Conservation (phyloP, 2,888 invertebrate genomes). For the Euproctis similis region DNA sequence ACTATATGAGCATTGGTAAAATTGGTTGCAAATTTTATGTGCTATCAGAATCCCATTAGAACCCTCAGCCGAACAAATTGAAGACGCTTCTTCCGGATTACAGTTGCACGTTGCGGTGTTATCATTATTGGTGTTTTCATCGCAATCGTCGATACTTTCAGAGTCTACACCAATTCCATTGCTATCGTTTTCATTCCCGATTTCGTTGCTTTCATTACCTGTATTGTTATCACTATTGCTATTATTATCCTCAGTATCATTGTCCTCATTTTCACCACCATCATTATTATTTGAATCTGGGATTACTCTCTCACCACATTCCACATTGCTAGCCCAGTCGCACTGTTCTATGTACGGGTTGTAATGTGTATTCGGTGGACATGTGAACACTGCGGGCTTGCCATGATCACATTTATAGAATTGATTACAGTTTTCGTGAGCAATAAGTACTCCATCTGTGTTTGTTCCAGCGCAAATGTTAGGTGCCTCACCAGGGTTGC, state of each 20-base stretch:
- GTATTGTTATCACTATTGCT: background rate
- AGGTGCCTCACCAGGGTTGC: slow-evolving; percentile 27
- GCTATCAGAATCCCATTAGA: slow-evolving; percentile 19
- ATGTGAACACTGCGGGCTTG: slow-evolving; percentile 20
- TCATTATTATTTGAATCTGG: slow-evolving; percentile 4
- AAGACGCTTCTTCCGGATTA: slow-evolving; percentile 21
- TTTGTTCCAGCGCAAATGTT: slow-evolving; percentile 22
- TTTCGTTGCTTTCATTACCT: background rate
- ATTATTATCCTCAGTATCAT: background rate
- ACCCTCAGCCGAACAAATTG: slow-evolving; percentile 20
- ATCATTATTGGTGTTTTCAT: slow-evolving; percentile 3
- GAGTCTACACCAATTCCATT: slow-evolving; percentile 19
- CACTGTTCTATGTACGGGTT: slow-evolving; percentile 28
- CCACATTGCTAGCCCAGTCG: slow-evolving; percentile 34
- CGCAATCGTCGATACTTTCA: slow-evolving; percentile 5
- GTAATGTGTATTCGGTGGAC: slow-evolving; percentile 25
- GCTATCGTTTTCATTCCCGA: background rate
- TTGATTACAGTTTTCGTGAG: slow-evolving; percentile 33
- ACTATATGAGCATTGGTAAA: slow-evolving; percentile 22
- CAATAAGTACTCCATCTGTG: slow-evolving; percentile 27
- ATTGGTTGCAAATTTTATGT: slow-evolving; percentile 26
- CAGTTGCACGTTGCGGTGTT: slow-evolving; percentile 2
- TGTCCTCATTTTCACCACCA: slow-evolving; percentile 4
- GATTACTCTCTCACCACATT: slow-evolving; percentile 31
- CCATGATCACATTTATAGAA: slow-evolving; percentile 32